These are phyloP conservation scores for Parasteatoda lunata DNA, from an alignment of 2,888 invertebrate genomes.

Conservation along the genomic window DNA sequence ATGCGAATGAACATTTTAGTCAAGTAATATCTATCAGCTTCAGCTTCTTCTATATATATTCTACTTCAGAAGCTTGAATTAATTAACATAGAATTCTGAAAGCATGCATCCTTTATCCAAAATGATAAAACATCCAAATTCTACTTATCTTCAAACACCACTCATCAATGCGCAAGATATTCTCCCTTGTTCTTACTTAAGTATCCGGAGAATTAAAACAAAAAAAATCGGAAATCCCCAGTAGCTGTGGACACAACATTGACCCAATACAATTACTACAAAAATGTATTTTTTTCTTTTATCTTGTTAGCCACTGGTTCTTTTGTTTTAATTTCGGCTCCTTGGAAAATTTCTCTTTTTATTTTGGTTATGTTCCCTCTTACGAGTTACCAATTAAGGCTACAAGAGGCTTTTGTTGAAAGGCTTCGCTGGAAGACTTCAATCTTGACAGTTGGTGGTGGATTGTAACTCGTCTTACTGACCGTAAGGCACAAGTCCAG, in stretches of 20 bases:
- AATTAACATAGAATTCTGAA: too few relatives aligned
- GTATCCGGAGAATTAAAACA: conserved; percentile 27
- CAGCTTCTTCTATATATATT: too few relatives aligned
- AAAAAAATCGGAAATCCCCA: conserved; percentile 17
- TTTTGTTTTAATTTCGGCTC: background rate
- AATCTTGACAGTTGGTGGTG: conserved; percentile 29
- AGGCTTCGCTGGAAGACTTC: conserved; percentile 29
- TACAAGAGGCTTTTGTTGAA: conserved; percentile 22
- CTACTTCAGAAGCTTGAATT: too few relatives aligned
- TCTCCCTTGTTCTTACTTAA: background rate
- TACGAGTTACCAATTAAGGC: conserved; percentile 47
- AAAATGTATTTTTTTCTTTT: conserved; percentile 15
- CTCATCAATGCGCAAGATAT: background rate
- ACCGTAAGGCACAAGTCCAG: conserved; percentile 25
- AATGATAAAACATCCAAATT: too few relatives aligned
- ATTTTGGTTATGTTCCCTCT: conserved; percentile 43
- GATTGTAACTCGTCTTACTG: conserved; percentile 27
- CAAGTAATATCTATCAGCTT: too few relatives aligned
- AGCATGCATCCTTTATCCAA: too few relatives aligned
- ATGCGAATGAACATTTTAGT: too few relatives aligned
- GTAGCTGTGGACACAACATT: conserved; percentile 5
- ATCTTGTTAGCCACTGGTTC: background rate
- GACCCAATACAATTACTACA: conserved; percentile 48
- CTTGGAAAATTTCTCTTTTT: conserved; percentile 16
- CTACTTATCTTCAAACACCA: too few relatives aligned